Evolutionary conservation across 2,888 invertebrate genomes (phyloP), one percentile per base, ranked within the genome.

Genomic region (Rhorus exstirpatorius): DNA sequence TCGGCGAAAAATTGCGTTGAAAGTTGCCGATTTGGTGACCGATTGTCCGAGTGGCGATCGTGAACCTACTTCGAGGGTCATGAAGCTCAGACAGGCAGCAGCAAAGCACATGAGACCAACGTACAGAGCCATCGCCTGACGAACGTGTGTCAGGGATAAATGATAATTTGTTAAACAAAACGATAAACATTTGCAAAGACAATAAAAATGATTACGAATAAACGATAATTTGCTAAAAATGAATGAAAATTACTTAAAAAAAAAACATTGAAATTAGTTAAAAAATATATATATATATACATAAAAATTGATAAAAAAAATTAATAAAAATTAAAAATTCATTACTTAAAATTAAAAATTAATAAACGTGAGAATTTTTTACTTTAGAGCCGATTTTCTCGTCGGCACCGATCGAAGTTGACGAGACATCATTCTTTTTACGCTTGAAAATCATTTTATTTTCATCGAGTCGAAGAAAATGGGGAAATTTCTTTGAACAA

Each of bases 61-160:
- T 7, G 83, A 75, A 38, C 87, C 88, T n/a, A 87, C 80, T 86
- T 90, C 90, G 31, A 90, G 70, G 31, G 82, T 71, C 21, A 89
- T 84, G 1, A 86, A 88, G 79, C 90, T 90, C 53, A 90, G 79
- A 67, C 87, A 89, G 44, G 88, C 87, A 17, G 88, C 88, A 31
- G 81, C 81, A 49, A 90, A 89, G 79, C 89, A 89, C 80, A 89
- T 87, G 53, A 88, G 49, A 35, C 84, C 81, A 35, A 86, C 26
- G 51, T 89, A 89, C 24, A 89, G 26, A n/a, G 75, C 83, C 70
- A 87, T 86, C 38, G 83, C 79, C 89, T 89, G 58, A n/a, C n/a
- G n/a, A n/a, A n/a, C n/a, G n/a, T n/a, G n/a, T n/a, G n/a, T n/a
- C n/a, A n/a, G n/a, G n/a, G n/a, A n/a, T n/a, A n/a, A n/a, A n/a